These are phyloP conservation scores for Chloebia gouldiae DNA, from an alignment of 2,113 vertebrate species.

Conservation along the genomic window DNA sequence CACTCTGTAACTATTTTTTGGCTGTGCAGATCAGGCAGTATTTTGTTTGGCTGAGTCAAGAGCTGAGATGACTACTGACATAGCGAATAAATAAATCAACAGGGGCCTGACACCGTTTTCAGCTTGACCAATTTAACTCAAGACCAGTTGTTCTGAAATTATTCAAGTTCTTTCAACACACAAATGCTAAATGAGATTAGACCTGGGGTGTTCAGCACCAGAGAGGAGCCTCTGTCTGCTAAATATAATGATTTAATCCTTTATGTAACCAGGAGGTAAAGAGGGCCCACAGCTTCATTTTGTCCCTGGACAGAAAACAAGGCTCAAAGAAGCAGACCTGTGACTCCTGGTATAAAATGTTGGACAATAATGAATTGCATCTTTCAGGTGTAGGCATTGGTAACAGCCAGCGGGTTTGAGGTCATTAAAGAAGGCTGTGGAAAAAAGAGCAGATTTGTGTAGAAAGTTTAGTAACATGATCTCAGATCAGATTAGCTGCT, in stretches of 20 bases:
- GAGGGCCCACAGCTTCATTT: neutral
- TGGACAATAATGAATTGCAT: neutral
- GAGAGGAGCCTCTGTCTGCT: neutral
- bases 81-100: neutral
- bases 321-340: neutral
- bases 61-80: neutral
- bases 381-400: neutral
- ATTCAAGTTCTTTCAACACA: constrained; percentile 4
- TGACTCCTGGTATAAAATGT: neutral
- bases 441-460: neutral
- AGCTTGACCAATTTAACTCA: neutral
- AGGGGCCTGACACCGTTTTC: neutral
- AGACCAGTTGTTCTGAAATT: constrained; percentile 9
- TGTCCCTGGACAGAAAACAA: neutral
- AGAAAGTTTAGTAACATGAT: neutral
- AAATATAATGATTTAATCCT: neutral
- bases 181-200: neutral
- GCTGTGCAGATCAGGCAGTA: neutral
- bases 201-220: neutral
- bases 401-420: neutral
- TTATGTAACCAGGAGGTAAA: neutral
- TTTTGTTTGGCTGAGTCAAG: neutral
- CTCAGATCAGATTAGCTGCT: constrained; percentile 6
- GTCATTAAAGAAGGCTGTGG: neutral
- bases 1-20: neutral